These are phyloP conservation scores for Bombus vancouverensis DNA, from an alignment of 1,140 invertebrate genomes.

Conservation along the genomic window DNA sequence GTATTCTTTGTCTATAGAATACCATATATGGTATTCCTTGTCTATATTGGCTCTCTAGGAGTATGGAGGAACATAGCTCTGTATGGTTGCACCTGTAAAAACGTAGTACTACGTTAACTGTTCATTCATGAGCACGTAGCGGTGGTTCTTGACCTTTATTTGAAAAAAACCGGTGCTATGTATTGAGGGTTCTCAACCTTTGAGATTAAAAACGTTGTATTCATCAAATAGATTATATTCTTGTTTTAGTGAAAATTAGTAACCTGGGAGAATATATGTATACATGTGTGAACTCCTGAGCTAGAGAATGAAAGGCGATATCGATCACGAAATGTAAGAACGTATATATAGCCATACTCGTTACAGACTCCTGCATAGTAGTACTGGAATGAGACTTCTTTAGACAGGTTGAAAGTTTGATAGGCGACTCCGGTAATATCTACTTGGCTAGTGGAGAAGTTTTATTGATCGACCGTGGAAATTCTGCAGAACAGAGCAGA, in stretches of 20 bases:
- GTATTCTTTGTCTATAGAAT: too few relatives aligned
- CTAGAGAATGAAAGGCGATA: slow-evolving; percentile 1
- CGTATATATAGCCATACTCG: neutral
- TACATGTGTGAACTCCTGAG: neutral
- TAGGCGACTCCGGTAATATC: neutral
- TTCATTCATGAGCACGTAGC: slow-evolving; percentile 4
- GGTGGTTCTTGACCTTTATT: slow-evolving; percentile 9
- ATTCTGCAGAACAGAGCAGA: neutral
- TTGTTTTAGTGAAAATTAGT: neutral
- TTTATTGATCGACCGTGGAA: slow-evolving; percentile 39
- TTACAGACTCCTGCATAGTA: too few relatives aligned
- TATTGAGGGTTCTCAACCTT: neutral
- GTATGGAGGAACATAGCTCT: neutral
- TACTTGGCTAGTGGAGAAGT: neutral
- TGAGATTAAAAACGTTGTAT: neutral
- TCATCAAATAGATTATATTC: neutral
- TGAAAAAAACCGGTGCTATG: neutral
- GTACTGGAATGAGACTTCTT: neutral
- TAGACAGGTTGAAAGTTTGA: slow-evolving; percentile 30
- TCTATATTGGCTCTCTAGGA: neutral
- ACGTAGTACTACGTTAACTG: neutral
- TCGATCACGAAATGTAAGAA: slow-evolving; percentile 8
- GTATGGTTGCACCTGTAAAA: neutral
- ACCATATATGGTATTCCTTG: neutral
- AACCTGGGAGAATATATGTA: neutral